phyloP scores from a whole-genome alignment of 2,797 vertebrate species.

The Lagorchestes hirsutus region DNA sequence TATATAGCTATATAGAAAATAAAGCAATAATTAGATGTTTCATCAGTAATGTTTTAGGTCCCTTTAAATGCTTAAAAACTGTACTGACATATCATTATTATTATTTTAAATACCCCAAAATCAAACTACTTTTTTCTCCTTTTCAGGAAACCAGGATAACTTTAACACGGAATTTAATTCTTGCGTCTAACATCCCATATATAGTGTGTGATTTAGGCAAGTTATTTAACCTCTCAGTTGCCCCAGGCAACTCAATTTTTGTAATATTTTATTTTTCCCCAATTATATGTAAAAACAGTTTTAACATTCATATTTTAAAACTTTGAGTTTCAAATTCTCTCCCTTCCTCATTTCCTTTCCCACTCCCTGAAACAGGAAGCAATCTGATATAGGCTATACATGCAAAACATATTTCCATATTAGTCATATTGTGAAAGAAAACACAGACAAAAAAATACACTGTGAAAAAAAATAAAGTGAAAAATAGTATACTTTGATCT shows the following conservation, averaged over 20 bases:
- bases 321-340: neutral
- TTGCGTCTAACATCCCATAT: neutral
- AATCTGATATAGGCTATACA: neutral
- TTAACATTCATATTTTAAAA: neutral
- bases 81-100: neutral
- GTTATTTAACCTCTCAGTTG: neutral
- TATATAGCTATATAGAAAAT: neutral
- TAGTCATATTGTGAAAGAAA: neutral
- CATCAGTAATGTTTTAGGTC: neutral
- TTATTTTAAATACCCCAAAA: neutral
- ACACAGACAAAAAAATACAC: neutral
- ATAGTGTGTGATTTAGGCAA: neutral
- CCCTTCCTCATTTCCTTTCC: neutral
- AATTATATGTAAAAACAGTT: neutral
- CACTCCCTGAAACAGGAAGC: neutral
- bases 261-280: neutral
- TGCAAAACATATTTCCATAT: neutral
- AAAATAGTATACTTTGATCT: too few species aligned
- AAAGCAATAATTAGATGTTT: neutral
- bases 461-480: neutral
- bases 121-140: neutral
- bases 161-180: neutral
- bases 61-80: neutral
- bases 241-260: neutral
- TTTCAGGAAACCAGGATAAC: neutral